phyloP scores from a whole-genome alignment of 2,888 invertebrate species.

The Dione juno region DNA sequence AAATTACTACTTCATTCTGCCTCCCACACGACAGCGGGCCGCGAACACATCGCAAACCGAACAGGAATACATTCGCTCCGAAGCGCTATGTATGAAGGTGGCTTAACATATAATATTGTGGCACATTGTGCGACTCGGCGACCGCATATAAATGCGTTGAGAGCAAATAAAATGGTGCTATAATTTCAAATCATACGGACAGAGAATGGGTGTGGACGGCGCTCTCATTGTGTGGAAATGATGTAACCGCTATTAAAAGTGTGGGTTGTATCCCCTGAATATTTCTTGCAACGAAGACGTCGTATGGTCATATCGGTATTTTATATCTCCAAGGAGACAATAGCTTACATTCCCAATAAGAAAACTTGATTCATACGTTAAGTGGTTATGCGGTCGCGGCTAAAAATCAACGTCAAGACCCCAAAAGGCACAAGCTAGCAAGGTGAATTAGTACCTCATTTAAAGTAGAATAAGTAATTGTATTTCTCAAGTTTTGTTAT shows the following conservation, averaged over 20 bases:
- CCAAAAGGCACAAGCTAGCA: constrained; percentile 30
- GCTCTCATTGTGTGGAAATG: constrained; percentile 84
- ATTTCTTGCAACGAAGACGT: constrained; percentile 83
- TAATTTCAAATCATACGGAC: constrained; percentile 84
- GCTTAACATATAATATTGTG: constrained; percentile 77
- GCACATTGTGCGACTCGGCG: constrained; percentile 77
- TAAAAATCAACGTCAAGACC: constrained; percentile 61
- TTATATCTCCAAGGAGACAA: constrained; percentile 81
- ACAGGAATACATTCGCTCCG: constrained; percentile 52
- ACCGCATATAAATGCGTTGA: constrained; percentile 81
- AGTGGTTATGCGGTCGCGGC: constrained; percentile 69
- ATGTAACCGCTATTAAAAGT: constrained; percentile 84
- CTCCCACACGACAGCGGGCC: constrained; percentile 73
- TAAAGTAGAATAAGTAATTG: constrained; percentile 31
- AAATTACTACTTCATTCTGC: constrained; percentile 80
- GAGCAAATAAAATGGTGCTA: constrained; percentile 84
- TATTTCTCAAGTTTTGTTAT: neutral
- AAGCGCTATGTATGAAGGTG: constrained; percentile 69
- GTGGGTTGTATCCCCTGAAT: constrained; percentile 83
- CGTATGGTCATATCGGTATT: constrained; percentile 83
- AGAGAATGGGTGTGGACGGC: constrained; percentile 84
- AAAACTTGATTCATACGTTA: constrained; percentile 74
- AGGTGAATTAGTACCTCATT: constrained; percentile 35
- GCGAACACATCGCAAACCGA: constrained; percentile 65
- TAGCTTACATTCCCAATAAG: constrained; percentile 79